Base-by-base conservation (phyloP, 2,797 vertebrate genomes). In the Microctenopoma stevenorrisi region DNA sequence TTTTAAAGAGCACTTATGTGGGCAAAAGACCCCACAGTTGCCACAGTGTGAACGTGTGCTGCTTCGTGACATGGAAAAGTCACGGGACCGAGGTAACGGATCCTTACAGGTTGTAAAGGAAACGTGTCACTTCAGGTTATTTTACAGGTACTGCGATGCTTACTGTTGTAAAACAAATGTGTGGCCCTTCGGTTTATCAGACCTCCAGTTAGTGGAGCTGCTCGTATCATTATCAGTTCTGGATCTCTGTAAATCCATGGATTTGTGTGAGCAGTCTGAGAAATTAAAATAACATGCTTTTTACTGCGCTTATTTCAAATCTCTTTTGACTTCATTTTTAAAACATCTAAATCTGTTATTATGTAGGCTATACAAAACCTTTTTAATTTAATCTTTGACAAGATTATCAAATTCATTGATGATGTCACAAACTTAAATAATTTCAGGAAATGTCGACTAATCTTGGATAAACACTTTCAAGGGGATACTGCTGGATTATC, bases 241-340 rank as follows among this genome's bases (percentile, higher is more conserved):
- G 79, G 76, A 93, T 94, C 90, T 94, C 79, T 78, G 64, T 78
- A 94, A 93, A 92, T 93, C 91, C 89, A 66, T 59, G 88, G 92
- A 93, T 93, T 93, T 93, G 88, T 88, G 82, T 88, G 86, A 92
- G 91, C 89, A 91, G 88, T 93, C 86, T 77, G 87, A 93, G 86
- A 94, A 94, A 94, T 94, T 90, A 91, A 93, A 94, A 94, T 93
- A 91, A 89, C 90, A 92, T 92, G 93, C 92, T 91, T 94, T 94
- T 93, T 93, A 90, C 82, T 88, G 88, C 80, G 87, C 91, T 93
- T 89, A 92, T 76, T 87, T 87, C 89, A 93, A 89, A 94, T 93
- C 92, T 91, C 88, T 92, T 93, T 92, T 91, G 89, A 92, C 79
- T 87, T 89, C 82, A 81, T 93, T 91, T 93, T 93, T 87, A 83